Evolutionary conservation across 1,140 invertebrate genomes (phyloP).

Genomic region (Wasmannia auropunctata): DNA sequence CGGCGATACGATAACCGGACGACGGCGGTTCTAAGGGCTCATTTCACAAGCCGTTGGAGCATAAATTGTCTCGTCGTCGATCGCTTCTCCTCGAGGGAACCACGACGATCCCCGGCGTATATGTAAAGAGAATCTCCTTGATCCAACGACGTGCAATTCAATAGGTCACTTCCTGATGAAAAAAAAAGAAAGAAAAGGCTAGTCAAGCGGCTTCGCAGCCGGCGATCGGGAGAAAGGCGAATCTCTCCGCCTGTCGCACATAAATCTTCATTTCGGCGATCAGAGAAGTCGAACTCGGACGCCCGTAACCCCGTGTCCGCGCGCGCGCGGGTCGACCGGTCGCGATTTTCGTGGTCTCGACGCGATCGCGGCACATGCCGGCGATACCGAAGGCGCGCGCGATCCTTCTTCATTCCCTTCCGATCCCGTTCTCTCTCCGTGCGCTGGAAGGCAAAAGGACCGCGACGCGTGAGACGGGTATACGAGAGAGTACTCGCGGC

Average conservation of each 20-base stretch:
- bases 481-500: slow-evolving; percentile 5
- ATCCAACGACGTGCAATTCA: neutral
- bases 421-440: slow-evolving; percentile 6
- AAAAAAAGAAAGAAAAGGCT: neutral
- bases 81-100: neutral
- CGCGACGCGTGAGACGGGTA: neutral
- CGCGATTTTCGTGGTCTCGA: slow-evolving; percentile 29
- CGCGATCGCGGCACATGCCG: neutral
- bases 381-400: slow-evolving; percentile 15
- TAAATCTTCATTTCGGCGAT: slow-evolving; percentile 42
- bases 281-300: neutral
- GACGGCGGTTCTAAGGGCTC: slow-evolving; percentile 11
- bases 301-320: neutral
- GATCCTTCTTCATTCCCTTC: slow-evolving; percentile 29
- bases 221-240: slow-evolving; percentile 32
- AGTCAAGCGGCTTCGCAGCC: neutral
- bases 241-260: slow-evolving; percentile 2
- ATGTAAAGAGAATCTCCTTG: neutral
- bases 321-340: neutral
- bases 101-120: neutral
- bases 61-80: slow-evolving; percentile 1
- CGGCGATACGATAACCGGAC: neutral
- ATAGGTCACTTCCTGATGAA: neutral
- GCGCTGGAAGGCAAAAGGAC: slow-evolving; percentile 38
- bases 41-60: slow-evolving; percentile 41